phyloP scores from a whole-genome alignment of 1,140 invertebrate species.

The Lordiphosa mommai region DNA sequence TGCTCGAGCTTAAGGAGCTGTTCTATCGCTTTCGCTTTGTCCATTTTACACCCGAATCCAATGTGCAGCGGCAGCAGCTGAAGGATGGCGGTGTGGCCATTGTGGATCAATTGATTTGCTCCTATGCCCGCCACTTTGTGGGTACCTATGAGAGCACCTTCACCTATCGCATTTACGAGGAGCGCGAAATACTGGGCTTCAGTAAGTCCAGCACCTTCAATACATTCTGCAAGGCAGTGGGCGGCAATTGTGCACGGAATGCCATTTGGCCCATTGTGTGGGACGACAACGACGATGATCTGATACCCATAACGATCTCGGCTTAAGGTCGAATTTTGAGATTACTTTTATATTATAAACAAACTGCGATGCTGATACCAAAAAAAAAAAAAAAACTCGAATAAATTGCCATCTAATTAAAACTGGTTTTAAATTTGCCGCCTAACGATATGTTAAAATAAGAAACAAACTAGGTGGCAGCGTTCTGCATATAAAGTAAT shows the following conservation, averaged over 20 bases:
- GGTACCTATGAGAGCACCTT: slow-evolving; percentile 97
- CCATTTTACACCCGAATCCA: slow-evolving; percentile 66
- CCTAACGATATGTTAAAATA: too few species aligned
- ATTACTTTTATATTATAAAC: too few species aligned
- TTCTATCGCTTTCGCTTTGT: slow-evolving; percentile 58
- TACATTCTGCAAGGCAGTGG: slow-evolving; percentile 86
- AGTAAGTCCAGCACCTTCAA: slow-evolving; percentile 92
- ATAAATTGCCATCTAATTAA: too few species aligned
- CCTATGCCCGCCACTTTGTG: slow-evolving; percentile 91
- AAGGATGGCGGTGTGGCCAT: slow-evolving; percentile 95
- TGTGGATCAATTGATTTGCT: slow-evolving; percentile 97
- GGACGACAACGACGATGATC: slow-evolving; percentile 53
- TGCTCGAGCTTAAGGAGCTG: slow-evolving; percentile 68
- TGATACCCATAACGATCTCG: slow-evolving; percentile 3
- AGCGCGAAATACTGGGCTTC: slow-evolving; percentile 96
- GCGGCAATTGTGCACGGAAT: slow-evolving; percentile 79
- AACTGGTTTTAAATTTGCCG: too few species aligned
- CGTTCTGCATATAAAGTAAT: too few species aligned
- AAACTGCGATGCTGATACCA: too few species aligned
- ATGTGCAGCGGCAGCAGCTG: slow-evolving; percentile 80
- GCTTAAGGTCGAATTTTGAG: too few species aligned
- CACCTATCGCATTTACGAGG: slow-evolving; percentile 97
- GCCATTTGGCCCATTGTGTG: slow-evolving; percentile 81
- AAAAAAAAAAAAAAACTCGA: too few species aligned
- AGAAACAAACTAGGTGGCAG: too few species aligned